Evolutionary conservation across 2,888 invertebrate genomes (phyloP).

Genomic region (Drosophila vallismaia): DNA sequence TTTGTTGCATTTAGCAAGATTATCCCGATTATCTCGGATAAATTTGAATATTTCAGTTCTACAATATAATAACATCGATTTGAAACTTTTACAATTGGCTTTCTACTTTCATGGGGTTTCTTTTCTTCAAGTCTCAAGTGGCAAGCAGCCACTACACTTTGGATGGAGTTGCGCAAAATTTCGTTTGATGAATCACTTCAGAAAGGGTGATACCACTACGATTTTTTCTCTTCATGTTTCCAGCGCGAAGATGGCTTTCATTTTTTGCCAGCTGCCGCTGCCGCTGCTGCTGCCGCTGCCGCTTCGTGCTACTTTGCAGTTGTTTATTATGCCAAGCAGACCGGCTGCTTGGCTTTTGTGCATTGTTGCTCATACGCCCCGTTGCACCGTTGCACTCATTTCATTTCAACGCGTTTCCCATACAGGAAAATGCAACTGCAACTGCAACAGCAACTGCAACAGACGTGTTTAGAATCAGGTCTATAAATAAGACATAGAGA

Average conservation of each 20-base stretch:
- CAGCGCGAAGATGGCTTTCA: constrained; percentile 8
- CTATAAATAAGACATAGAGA: constrained; percentile 66
- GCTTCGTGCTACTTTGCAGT: constrained; percentile 50
- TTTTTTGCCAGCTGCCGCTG: constrained; percentile 18
- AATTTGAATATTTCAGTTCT: not conserved
- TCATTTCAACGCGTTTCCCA: constrained; percentile 46
- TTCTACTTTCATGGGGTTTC: not conserved
- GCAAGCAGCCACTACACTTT: not conserved
- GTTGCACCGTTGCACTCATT: constrained; percentile 55
- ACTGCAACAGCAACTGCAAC: constrained; percentile 38
- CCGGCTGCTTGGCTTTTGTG: constrained; percentile 43
- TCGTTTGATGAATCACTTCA: constrained; percentile 3
- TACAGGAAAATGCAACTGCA: constrained; percentile 20
- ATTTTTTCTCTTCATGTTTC: not conserved
- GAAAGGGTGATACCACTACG: constrained; percentile 35
- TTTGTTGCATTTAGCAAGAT: constrained; percentile 22
- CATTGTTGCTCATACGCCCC: constrained; percentile 72
- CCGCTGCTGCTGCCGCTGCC: too few relatives aligned
- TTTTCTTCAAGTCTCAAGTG: constrained; percentile 8
- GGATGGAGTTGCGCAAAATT: not conserved
- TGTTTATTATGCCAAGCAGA: constrained; percentile 54
- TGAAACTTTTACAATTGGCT: constrained; percentile 1
- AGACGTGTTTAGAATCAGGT: constrained; percentile 68
- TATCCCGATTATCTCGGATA: not conserved
- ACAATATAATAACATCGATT: not conserved